Evolutionary conservation across 2,888 invertebrate species (phyloP), one percentile per base, ranked within the genome.

Genomic region (Tetragnatha montana): DNA sequence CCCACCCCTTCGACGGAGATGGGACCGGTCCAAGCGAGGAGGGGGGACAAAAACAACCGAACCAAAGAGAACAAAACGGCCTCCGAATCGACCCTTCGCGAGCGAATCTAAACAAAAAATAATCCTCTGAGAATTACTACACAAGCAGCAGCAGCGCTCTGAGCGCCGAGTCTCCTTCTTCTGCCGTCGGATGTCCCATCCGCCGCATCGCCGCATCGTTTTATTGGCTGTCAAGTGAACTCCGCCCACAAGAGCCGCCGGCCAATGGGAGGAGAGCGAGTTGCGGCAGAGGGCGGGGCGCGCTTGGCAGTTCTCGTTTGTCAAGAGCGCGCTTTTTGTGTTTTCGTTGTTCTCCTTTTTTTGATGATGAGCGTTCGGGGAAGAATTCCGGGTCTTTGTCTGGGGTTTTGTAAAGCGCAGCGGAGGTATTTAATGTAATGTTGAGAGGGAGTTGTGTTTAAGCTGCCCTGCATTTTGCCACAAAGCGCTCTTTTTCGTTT

Each of bases 301-400:
- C 80, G 82, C 74, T 90, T 90, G 90, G 86, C 90, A 90, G 90
- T 75, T 87, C 90, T 86, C 90, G 90, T 90, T 90, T 87, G 83
- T 90, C 90, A 90, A 87, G 73, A 71, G 86, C 19, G 51, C 14
- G 17, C 8, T 12, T 81, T 71, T 83, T 73, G 71, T 79, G 71
- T 80, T 12, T 50, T 79, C 0, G 81, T 78, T 68, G 85, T 49
- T 60, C 14, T 76, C 78, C 81, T 83, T 82, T 71, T 75, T 71
- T 85, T 89, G n/a, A 81, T 89, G 89, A 89, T 85, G 81, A 60
- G 85, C 81, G 89, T 81, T 85, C 47, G 50, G 89, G 89, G 89
- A 89, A 76, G 76, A 89, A 85, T 89, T 89, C 81, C 75, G 81
- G 70, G 50, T 74, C 22, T 74, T 89, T 86, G 79, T 60, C 82